Conservation (phyloP, 2,888 invertebrate genomes). For the Lepidochitona cinerea region DNA sequence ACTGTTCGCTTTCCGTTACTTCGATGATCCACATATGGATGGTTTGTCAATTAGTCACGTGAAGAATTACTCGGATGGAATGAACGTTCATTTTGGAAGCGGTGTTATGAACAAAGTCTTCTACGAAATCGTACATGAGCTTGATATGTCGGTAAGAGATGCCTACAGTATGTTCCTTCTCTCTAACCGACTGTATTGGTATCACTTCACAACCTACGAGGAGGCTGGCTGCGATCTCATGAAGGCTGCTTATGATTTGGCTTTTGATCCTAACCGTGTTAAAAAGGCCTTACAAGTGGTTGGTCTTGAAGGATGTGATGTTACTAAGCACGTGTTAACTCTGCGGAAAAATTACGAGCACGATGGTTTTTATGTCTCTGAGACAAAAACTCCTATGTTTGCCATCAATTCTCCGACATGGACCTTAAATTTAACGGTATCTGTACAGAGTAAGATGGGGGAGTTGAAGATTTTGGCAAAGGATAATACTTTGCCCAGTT, state of each 20-base stretch:
- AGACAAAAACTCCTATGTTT: background rate
- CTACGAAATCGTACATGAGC: conserved; percentile 34
- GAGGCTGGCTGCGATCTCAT: conserved; percentile 46
- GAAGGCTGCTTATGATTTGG: conserved; percentile 43
- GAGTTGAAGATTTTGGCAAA: background rate
- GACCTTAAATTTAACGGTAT: background rate
- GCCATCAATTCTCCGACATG: background rate
- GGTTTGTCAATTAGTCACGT: conserved; percentile 37
- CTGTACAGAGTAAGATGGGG: background rate
- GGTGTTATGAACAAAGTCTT: conserved; percentile 45
- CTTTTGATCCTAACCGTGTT: conserved; percentile 30
- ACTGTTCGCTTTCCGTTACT: conserved; percentile 34
- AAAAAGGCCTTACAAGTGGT: conserved; percentile 32
- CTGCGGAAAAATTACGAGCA: conserved; percentile 12
- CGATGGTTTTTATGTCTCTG: background rate
- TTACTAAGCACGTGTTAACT: conserved; percentile 28
- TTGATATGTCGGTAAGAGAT: conserved; percentile 29
- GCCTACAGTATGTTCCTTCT: conserved; percentile 40
- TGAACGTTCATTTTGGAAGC: conserved; percentile 45
- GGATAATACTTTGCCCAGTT: background rate
- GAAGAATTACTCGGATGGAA: conserved; percentile 20
- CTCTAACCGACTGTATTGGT: conserved; percentile 47
- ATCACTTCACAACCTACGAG: conserved; percentile 27
- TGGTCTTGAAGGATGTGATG: conserved; percentile 41
- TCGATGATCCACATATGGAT: conserved; percentile 39